These are phyloP conservation scores for Ascidia mentula DNA, from an alignment of 23 tunicate species.

Conservation along the genomic window DNA sequence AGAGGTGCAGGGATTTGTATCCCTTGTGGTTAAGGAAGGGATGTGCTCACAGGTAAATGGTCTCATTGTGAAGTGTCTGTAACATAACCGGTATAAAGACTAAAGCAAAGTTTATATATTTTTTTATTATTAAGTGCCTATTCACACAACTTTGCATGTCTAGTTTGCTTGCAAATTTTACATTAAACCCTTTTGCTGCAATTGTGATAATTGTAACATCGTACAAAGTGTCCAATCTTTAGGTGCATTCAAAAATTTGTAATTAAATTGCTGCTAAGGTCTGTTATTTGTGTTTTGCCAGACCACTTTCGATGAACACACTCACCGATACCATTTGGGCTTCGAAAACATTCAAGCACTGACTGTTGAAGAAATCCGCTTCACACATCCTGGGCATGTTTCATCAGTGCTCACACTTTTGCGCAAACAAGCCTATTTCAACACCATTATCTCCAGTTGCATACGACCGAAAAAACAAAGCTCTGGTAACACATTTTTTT, in stretches of 20 bases:
- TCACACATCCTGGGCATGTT: constrained; percentile 77
- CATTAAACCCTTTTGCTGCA: too few species aligned
- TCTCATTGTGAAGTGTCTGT: too few species aligned
- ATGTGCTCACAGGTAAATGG: constrained; percentile 32
- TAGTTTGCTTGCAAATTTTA: too few species aligned
- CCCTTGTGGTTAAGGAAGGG: constrained; percentile 33
- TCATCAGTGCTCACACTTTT: constrained; percentile 27
- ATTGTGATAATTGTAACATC: too few species aligned
- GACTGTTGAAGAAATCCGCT: constrained; percentile 41
- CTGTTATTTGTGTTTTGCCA: neutral
- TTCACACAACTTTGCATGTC: too few species aligned
- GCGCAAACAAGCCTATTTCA: constrained; percentile 74
- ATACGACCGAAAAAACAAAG: constrained; percentile 27
- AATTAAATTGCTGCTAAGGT: too few species aligned
- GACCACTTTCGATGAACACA: constrained; percentile 37
- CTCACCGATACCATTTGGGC: constrained; percentile 52
- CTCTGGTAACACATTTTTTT: too few species aligned
- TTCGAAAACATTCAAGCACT: constrained; percentile 30
- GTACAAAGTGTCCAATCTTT: too few species aligned
- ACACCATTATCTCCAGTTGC: constrained; percentile 60
- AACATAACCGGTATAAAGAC: too few species aligned
- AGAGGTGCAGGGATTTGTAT: constrained; percentile 21
- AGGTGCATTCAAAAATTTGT: too few species aligned
- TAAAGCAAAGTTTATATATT: too few species aligned
- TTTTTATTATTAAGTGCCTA: too few species aligned